Conservation (phyloP, 2,113 vertebrate genomes). For the Nannospalax galili region DNA sequence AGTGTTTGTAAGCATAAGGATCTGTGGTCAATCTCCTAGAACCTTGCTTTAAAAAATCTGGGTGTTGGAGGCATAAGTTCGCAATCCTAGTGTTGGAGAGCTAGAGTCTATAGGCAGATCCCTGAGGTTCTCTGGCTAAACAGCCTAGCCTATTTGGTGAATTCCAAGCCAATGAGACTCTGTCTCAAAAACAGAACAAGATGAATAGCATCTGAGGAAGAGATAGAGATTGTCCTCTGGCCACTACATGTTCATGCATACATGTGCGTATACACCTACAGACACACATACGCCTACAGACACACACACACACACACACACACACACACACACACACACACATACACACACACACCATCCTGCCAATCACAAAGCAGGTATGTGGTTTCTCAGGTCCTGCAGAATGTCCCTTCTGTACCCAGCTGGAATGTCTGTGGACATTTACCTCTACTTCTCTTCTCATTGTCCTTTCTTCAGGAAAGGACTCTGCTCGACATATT, state of each 20-base stretch:
- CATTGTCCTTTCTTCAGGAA: neutral
- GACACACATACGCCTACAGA: neutral
- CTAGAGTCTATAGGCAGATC: neutral
- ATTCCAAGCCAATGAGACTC: neutral
- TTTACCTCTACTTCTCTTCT: neutral
- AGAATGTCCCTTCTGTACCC: neutral
- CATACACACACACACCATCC: neutral
- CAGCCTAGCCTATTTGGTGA: neutral
- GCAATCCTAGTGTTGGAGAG: neutral
- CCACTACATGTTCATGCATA: neutral
- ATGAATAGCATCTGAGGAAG: too few species aligned
- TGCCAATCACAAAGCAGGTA: conserved; percentile 31
- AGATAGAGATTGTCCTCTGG: neutral
- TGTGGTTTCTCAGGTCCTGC: neutral
- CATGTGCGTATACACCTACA: neutral
- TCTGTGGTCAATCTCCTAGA: neutral
- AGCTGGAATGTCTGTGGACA: too few species aligned
- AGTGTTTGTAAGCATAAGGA: neutral
- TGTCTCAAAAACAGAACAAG: neutral
- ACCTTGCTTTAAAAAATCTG: neutral
- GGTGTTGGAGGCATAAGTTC: neutral
- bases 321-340: neutral
- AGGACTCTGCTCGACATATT: neutral
- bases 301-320: neutral
- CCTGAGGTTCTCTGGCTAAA: neutral